Percentiles rank a stretch among this genome's conserved stretches.
These are phyloP conservation scores for Tachina lurida DNA, from an alignment of 2,888 invertebrate species.

Conservation along the genomic window DNA sequence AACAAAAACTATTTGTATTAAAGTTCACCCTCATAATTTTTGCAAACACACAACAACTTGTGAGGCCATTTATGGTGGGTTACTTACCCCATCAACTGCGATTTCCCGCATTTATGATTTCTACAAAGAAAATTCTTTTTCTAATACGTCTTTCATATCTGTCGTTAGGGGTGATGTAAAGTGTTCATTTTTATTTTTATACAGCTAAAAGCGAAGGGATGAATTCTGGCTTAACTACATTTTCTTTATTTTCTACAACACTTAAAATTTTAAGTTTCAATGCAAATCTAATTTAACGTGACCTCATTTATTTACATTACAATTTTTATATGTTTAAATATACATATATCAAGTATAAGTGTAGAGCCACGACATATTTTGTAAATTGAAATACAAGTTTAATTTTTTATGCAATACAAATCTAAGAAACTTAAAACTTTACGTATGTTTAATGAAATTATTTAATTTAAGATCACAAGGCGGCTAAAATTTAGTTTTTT, in stretches of 20 bases:
- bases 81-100: constrained; percentile 28
- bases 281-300: constrained; percentile 63
- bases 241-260: constrained; percentile 3
- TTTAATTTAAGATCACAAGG: no score
- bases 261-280: constrained; percentile 47
- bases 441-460: constrained; percentile 25
- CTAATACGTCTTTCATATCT: constrained; percentile 19
- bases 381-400: constrained; percentile 48
- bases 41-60: neutral
- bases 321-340: constrained; percentile 16
- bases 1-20: constrained; percentile 13
- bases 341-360: constrained; percentile 6
- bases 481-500: no score
- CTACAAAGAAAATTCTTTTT: constrained; percentile 30
- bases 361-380: neutral
- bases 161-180: constrained; percentile 55
- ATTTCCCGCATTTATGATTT: constrained; percentile 50
- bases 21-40: constrained; percentile 43
- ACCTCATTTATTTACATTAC: constrained; percentile 58
- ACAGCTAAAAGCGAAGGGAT: constrained; percentile 15
- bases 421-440: constrained; percentile 61
- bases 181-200: constrained; percentile 47
- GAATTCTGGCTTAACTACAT: constrained; percentile 21
- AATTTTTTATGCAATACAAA: constrained; percentile 56
- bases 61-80: constrained; percentile 9